phyloP scores from a whole-genome alignment of 2,888 invertebrate genomes.

The Didymodactylos carnosus region DNA sequence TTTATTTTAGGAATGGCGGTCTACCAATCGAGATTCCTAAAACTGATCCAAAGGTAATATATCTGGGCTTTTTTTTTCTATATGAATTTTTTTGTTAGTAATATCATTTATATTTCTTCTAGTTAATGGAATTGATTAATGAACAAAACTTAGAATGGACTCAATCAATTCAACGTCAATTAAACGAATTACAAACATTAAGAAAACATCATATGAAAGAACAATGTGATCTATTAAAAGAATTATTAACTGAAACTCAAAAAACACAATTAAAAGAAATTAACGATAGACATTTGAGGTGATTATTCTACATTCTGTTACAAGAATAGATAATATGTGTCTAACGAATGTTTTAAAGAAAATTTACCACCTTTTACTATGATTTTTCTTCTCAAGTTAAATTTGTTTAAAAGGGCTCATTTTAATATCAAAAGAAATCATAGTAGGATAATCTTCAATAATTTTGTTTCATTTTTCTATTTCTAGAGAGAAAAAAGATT shows the following conservation, averaged over 20 bases:
- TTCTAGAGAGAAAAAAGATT: slow-evolving; percentile 60
- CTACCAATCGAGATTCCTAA: background rate
- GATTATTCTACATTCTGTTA: no score
- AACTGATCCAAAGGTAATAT: background rate
- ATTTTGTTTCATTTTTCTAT: slow-evolving; percentile 34
- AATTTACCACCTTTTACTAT: no score
- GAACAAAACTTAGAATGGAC: slow-evolving; percentile 11
- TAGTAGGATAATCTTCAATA: background rate
- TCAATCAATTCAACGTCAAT: slow-evolving; percentile 8
- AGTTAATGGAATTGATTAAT: slow-evolving; percentile 10
- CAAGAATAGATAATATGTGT: no score
- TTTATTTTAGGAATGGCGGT: background rate
- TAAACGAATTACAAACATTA: slow-evolving; percentile 2
- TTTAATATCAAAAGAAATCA: background rate
- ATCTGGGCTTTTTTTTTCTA: background rate
- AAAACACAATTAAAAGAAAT: slow-evolving; percentile 11
- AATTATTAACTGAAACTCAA: slow-evolving; percentile 8
- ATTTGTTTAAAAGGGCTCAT: background rate
- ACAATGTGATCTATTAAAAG: slow-evolving; percentile 6
- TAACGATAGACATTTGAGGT: slow-evolving; percentile 2
- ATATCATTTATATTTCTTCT: no score
- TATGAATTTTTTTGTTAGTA: background rate
- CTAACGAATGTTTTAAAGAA: no score
- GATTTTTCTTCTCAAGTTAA: no score
- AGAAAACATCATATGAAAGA: slow-evolving; percentile 6